Base-by-base conservation (phyloP, 2,888 invertebrate species). In the Physocephala rufipes region DNA sequence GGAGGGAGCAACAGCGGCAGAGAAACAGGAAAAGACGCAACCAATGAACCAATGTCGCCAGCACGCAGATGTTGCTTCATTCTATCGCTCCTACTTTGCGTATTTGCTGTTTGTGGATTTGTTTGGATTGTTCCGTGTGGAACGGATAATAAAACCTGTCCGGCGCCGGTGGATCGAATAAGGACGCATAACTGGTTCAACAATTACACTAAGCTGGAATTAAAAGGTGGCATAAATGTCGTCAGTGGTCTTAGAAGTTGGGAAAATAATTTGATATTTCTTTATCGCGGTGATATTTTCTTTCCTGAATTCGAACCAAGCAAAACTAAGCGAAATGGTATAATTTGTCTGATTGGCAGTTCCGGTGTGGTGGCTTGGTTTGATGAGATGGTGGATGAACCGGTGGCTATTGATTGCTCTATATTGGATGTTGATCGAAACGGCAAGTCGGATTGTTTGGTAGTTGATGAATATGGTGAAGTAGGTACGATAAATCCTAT, bases 101-200 rank as follows among this genome's bases (percentile, higher is more conserved):
- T 92, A 73, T 86, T 91, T 72, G 92, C 92, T 9, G 90, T 92
- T 64, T 87, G 93, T 55, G 88, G 91, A 79, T 95, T 93, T 81
- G 86, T 93, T 7, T 93, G 92, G 91, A 89, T 91, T 5, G 89
- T 91, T 16, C 94, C 94, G 0, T 95, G 94, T 79, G 89, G 90
- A 3, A 91, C 92, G 79, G 89, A 89, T 7, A 89, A 90, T 19
- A 62, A 68, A 51, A 90, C 91, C 67, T 94, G 94, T 77, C 88
- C 90, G 15, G 87, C 86, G 0, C 80, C 82, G 0, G 85, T 84
- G 4, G 88, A 89, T 73, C 88, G 89, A 80, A 85, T 90, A 26
- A 90, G 88, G 80, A 90, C 90, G 0, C 89, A 89, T 12, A 91
- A 90, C 77, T 92, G 92, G 92, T 89, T 91, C 73, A 87, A 90